Conservation (phyloP, 53 echinoderm and acorn worm genomes). For the Glandiceps talaboti region DNA sequence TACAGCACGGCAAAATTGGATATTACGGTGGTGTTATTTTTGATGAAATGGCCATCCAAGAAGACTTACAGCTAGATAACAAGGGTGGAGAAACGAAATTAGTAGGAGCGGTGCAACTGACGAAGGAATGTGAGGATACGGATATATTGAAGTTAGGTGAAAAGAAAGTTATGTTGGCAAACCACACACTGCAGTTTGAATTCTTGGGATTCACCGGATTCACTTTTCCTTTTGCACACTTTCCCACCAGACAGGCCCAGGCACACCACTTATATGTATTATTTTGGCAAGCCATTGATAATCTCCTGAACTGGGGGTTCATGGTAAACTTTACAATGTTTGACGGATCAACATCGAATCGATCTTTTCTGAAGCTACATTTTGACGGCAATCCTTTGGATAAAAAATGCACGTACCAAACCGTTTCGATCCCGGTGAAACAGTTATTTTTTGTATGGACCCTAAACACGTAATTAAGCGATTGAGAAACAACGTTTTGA, state of each 20-base stretch:
- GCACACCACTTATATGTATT: not conserved
- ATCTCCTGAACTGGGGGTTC: not conserved
- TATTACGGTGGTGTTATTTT: not conserved
- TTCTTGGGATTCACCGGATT: not conserved
- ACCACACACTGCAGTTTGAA: not conserved
- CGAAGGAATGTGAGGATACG: conserved; percentile 11
- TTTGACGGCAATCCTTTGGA: not conserved
- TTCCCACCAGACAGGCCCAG: not conserved
- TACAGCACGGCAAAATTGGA: conserved; percentile 1
- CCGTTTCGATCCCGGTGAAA: not conserved
- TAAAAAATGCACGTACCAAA: not conserved
- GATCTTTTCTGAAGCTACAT: not conserved
- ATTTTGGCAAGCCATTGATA: not conserved
- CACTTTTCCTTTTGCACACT: not conserved
- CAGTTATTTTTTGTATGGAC: not conserved
- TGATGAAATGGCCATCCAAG: conserved; percentile 19
- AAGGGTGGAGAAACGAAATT: not conserved
- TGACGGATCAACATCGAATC: not conserved
- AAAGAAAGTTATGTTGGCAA: not conserved
- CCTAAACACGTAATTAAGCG: not conserved
- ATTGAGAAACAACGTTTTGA: not conserved
- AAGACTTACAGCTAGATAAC: conserved; percentile 9
- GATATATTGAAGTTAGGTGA: not conserved
- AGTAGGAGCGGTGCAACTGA: conserved; percentile 9
- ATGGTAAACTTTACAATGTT: not conserved